A percentile compares a stretch with the other conserved stretches of the same genome.
Evolutionary conservation across 2,797 vertebrate genomes (phyloP).

Genomic region (Ctenosaura bakeri): DNA sequence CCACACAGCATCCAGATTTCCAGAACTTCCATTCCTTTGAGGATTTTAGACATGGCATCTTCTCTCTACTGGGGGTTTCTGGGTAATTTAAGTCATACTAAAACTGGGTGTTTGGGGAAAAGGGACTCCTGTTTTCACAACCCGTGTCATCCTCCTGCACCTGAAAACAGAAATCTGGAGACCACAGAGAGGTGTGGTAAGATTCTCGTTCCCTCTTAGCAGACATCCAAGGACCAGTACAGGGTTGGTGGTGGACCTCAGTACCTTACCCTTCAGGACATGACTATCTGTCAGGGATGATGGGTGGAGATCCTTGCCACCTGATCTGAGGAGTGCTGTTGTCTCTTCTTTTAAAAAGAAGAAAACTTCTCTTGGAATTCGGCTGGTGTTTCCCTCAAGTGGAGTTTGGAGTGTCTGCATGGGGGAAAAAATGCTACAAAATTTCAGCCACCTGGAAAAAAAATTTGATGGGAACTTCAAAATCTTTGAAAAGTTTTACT

Average conservation of each 20-base stretch:
- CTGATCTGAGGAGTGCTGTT: background rate
- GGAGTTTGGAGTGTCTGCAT: too few relatives aligned
- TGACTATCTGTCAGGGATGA: too few relatives aligned
- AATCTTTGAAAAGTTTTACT: too few relatives aligned
- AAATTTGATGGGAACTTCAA: too few relatives aligned
- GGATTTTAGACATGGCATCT: background rate
- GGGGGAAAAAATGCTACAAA: background rate
- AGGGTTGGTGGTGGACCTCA: background rate
- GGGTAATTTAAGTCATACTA: background rate
- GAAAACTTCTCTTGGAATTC: background rate
- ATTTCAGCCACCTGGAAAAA: background rate
- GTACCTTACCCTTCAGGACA: background rate
- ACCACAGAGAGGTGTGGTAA: too few relatives aligned
- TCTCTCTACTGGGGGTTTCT: background rate
- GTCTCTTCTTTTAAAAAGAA: background rate
- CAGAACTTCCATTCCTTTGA: background rate
- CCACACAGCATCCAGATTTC: background rate
- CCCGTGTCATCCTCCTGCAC: background rate
- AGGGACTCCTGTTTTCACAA: too few relatives aligned
- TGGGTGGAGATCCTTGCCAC: background rate
- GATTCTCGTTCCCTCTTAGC: background rate
- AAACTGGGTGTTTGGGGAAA: background rate
- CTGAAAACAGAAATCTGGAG: background rate
- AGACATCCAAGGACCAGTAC: background rate
- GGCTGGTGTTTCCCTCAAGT: background rate